A percentile compares a stretch with the other conserved stretches of the same genome.
These are phyloP conservation scores for Drosophila grimshawi DNA, from an alignment of 1,140 invertebrate species.

Conservation along the genomic window DNA sequence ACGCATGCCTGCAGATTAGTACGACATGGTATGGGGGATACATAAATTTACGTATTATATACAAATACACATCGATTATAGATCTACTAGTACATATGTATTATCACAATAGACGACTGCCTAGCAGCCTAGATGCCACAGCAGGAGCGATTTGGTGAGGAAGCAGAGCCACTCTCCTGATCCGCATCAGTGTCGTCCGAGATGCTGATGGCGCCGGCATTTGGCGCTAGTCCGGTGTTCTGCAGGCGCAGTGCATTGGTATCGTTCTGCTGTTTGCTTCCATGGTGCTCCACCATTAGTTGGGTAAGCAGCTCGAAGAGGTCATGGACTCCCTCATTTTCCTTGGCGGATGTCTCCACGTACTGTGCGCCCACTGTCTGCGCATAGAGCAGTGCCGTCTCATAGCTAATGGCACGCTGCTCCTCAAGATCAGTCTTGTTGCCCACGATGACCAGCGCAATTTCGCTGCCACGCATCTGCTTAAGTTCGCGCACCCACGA, in stretches of 20 bases:
- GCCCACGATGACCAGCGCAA: slow-evolving; percentile 96
- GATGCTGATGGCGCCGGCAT: slow-evolving; percentile 31
- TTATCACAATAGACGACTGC: slow-evolving; percentile 72
- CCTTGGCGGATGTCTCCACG: slow-evolving; percentile 97
- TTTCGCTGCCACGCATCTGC: slow-evolving; percentile 97
- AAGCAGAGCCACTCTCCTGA: slow-evolving; percentile 64
- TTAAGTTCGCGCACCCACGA: slow-evolving; percentile 99
- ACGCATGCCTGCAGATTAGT: slow-evolving; percentile 1
- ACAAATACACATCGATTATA: slow-evolving; percentile 52
- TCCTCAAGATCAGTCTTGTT: slow-evolving; percentile 99
- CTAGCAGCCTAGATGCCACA: slow-evolving; percentile 75
- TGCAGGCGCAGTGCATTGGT: slow-evolving; percentile 79
- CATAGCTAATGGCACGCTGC: slow-evolving; percentile 92
- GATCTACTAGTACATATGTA: slow-evolving; percentile 61
- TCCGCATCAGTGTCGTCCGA: slow-evolving; percentile 84
- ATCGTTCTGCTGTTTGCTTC: slow-evolving; percentile 54
- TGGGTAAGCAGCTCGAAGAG: slow-evolving; percentile 95
- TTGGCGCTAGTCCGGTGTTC: slow-evolving; percentile 12
- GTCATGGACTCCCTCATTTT: slow-evolving; percentile 96
- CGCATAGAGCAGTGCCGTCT: slow-evolving; percentile 95
- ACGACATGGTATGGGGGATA: slow-evolving; percentile 7
- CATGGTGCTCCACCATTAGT: slow-evolving; percentile 65
- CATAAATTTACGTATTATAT: slow-evolving; percentile 54
- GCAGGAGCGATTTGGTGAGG: slow-evolving; percentile 71
- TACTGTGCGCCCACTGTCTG: slow-evolving; percentile 96